A percentile compares a stretch with the other conserved stretches of the same genome.
Conservation (phyloP, 1,140 invertebrate species). For the Meloidogyne chitwoodi region DNA sequence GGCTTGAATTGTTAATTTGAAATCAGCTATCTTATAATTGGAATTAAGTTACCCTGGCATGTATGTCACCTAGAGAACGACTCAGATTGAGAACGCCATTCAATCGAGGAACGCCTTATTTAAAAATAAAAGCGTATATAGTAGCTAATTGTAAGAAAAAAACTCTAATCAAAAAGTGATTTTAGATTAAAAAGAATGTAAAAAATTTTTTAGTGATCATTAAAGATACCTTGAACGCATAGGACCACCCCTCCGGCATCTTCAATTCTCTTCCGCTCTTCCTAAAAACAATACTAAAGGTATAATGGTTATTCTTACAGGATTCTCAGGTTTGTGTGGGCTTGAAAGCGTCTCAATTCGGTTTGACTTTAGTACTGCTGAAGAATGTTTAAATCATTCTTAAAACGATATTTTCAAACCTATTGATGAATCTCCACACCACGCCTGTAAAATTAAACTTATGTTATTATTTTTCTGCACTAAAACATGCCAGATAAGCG, state of each 20-base stretch:
- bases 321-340: constrained; percentile 1
- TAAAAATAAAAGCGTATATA: too few relatives aligned
- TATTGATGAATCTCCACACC: constrained; percentile 26
- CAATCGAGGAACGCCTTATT: constrained; percentile 9
- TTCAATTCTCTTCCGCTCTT: constrained; percentile 20
- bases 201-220: too few relatives aligned
- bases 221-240: constrained; percentile 11
- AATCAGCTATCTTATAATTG: background rate
- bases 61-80: constrained; percentile 20
- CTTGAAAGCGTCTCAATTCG: background rate
- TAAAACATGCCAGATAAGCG: constrained; percentile 11
- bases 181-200: too few relatives aligned
- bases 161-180: too few relatives aligned
- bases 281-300: background rate
- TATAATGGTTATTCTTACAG: background rate
- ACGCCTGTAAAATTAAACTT: background rate
- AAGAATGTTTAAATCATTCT: background rate
- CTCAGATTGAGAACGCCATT: constrained; percentile 26
- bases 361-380: background rate
- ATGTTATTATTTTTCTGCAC: too few relatives aligned
- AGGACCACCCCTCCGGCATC: constrained; percentile 19
- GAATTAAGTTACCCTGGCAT: background rate
- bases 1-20: background rate
- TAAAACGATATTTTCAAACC: background rate
- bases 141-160: too few relatives aligned